Evolutionary conservation across 2,888 invertebrate species (phyloP), one percentile per base, ranked within the genome.

Genomic region (Lymantria dispar): DNA sequence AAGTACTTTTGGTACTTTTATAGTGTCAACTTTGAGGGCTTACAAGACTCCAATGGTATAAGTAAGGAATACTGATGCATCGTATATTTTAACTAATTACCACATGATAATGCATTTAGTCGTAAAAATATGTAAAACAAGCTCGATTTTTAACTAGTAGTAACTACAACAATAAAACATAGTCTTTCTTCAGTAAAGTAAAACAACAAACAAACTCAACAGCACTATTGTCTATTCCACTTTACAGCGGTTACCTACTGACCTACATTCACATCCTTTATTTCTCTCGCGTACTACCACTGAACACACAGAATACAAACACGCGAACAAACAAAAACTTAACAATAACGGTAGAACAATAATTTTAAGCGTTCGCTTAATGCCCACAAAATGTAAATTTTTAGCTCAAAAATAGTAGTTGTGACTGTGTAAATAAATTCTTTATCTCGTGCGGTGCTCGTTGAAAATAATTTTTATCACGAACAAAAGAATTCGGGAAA

Each of bases 401-500:
- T 1, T 8, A 30, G 9, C n/a, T 50, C 42, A 51, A 56, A 60
- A 60, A 53, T 58, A 49, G 42, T 59, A 61, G 54, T 64, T 62
- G 50, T 54, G 43, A 52, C 47, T 48, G 50, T 53, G 64, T 58
- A 58, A 66, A 64, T 64, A 64, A 55, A 66, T 66, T 63, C 56
- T 63, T 65, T 64, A 61, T 63, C 56, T 58, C 30, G 50, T 11
- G n/a, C 10, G 33, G 42, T 47, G 45, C 13, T 58, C 53, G 59
- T 60, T 62, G 42, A 40, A 66, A 65, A 65, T 65, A 61, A 66
- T 66, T 56, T 54, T 54, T 40, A 51, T 46, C 36, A 44, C 52
- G 50, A 66, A 66, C 63, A 63, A 64, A 64, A 60, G 64, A 63
- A 62, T 62, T 54, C 50, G 40, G 49, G 46, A 45, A 64, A 54